phyloP scores from a whole-genome alignment of 2,113 vertebrate genomes.

The Tragelaphus imberbis region DNA sequence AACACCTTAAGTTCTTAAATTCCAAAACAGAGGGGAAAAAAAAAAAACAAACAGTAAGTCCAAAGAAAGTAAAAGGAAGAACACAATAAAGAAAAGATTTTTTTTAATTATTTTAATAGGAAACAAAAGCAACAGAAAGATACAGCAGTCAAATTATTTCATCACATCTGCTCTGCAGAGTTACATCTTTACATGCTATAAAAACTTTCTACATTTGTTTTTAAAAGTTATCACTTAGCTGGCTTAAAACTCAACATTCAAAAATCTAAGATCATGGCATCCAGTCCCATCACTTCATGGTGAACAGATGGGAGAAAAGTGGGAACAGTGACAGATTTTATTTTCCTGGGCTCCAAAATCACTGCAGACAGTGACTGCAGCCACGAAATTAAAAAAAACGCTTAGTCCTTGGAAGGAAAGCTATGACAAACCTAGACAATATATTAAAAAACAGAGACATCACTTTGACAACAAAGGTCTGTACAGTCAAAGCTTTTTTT shows the following conservation, averaged over 20 bases:
- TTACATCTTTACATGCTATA: neutral
- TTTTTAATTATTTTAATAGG: neutral
- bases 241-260: neutral
- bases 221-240: neutral
- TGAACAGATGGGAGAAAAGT: neutral
- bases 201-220: neutral
- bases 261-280: neutral
- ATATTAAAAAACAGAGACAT: neutral
- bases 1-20: neutral
- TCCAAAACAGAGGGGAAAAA: neutral
- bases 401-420: neutral
- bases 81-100: neutral
- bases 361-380: neutral
- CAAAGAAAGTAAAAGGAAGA: neutral
- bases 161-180: neutral
- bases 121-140: neutral
- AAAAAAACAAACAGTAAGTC: neutral
- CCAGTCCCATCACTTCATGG: neutral
- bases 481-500: neutral
- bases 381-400: neutral
- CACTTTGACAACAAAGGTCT: neutral
- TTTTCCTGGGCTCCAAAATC: neutral
- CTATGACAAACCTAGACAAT: neutral
- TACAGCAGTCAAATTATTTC: neutral
- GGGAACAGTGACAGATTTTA: neutral